phyloP scores from a whole-genome alignment of 1,140 invertebrate species.

The Cheumatopsyche charites region DNA sequence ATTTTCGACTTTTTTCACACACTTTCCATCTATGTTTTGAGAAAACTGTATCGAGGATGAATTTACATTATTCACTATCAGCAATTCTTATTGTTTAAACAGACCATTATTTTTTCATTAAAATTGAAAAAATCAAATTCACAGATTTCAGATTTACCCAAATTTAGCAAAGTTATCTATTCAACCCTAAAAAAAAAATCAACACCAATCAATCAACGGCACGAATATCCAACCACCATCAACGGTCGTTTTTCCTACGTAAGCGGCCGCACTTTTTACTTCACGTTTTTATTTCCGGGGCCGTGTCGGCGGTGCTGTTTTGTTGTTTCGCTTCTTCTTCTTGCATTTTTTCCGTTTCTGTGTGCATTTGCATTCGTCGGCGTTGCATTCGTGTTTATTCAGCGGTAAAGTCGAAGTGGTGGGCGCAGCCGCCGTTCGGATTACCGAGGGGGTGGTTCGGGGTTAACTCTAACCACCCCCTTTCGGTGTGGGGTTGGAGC shows the following conservation, averaged over 20 bases:
- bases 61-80: no score
- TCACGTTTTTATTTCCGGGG: not conserved
- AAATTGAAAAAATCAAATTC: no score
- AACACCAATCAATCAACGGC: no score
- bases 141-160: no score
- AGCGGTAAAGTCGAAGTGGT: constrained; percentile 42
- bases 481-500: constrained; percentile 19
- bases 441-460: constrained; percentile 2
- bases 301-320: constrained; percentile 9
- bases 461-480: not conserved
- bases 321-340: constrained; percentile 6
- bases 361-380: constrained; percentile 48
- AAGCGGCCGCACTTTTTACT: not conserved
- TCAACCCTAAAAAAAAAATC: no score
- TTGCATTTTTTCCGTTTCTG: constrained; percentile 42
- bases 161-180: no score
- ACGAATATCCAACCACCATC: no score
- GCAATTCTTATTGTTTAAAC: no score
- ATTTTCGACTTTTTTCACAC: no score
- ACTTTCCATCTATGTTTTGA: no score
- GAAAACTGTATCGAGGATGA: no score
- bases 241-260: not conserved
- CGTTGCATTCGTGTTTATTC: constrained; percentile 48
- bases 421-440: not conserved
- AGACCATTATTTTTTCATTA: no score